Evolutionary conservation across 1,140 invertebrate genomes (phyloP).

Genomic region (Dufourea novaeangliae): DNA sequence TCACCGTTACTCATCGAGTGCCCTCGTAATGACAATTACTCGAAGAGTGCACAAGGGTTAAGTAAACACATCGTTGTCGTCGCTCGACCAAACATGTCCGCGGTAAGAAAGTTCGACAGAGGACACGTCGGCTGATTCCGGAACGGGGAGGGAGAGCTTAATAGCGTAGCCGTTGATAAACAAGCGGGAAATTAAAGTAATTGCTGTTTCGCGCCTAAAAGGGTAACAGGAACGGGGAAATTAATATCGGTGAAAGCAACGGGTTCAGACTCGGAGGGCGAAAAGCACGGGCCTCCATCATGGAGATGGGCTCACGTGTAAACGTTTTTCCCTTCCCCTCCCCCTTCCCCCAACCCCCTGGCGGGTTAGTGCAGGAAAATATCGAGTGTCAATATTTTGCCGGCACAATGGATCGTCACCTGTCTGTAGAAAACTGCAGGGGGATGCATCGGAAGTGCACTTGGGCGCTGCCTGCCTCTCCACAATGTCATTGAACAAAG

Average conservation of each 20-base stretch:
- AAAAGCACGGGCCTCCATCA: conserved; percentile 30
- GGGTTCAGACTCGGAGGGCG: not conserved
- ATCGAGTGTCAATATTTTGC: conserved; percentile 77
- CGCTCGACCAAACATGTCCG: not conserved
- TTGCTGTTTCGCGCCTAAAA: conserved; percentile 4
- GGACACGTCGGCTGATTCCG: not conserved
- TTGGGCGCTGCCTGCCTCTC: conserved; percentile 38
- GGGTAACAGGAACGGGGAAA: not conserved
- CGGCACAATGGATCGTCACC: conserved; percentile 68
- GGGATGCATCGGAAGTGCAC: conserved; percentile 69
- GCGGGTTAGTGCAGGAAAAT: conserved; percentile 63
- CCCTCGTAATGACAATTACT: too few relatives aligned
- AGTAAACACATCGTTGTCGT: not conserved
- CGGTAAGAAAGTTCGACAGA: not conserved
- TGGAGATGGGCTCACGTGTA: conserved; percentile 45
- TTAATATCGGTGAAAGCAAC: conserved; percentile 36
- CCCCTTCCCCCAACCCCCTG: too few relatives aligned
- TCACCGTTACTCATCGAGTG: too few relatives aligned
- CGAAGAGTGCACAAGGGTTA: not conserved
- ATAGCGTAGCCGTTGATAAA: not conserved
- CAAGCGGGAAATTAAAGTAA: conserved; percentile 23
- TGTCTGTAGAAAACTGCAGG: conserved; percentile 67
- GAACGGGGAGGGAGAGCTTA: not conserved
- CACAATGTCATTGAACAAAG: conserved; percentile 47
- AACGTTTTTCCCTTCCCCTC: conserved; percentile 46